Percentiles rank a stretch among this genome's conserved stretches.
Evolutionary conservation across 2,797 vertebrate species (phyloP).

Genomic region (Sarcoramphus papa): DNA sequence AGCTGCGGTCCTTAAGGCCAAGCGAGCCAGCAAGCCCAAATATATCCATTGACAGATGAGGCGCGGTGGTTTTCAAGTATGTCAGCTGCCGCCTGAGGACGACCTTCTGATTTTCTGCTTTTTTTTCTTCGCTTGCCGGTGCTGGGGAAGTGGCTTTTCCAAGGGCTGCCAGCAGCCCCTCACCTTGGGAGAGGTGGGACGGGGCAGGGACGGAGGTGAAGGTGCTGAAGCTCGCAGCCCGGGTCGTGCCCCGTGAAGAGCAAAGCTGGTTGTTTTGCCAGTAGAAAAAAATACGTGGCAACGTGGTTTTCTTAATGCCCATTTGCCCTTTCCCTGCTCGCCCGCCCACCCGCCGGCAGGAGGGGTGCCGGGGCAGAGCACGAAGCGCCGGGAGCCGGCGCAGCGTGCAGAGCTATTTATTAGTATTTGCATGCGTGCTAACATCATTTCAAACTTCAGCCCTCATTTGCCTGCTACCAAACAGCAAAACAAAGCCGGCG

Average conservation of each 20-base stretch:
- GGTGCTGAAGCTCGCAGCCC: not conserved
- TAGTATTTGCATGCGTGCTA: not conserved
- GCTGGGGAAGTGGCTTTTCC: not conserved
- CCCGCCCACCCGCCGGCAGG: not conserved
- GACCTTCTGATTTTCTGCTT: not conserved
- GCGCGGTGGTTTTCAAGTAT: rapidly evolving
- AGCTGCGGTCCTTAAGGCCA: rapidly evolving
- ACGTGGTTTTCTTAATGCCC: rapidly evolving
- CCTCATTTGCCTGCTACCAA: not conserved
- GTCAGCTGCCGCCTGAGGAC: rapidly evolving
- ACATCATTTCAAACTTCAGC: constrained; percentile 5
- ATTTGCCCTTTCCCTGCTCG: not conserved
- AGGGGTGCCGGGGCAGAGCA: not conserved
- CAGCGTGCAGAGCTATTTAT: not conserved
- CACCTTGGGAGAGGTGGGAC: rapidly evolving
- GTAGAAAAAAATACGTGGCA: rapidly evolving
- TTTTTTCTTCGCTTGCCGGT: not conserved
- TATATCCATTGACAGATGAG: rapidly evolving
- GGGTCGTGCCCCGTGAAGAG: rapidly evolving
- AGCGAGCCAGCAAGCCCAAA: not conserved
- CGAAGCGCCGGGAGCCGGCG: rapidly evolving
- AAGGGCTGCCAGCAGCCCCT: not conserved
- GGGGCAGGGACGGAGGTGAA: not conserved
- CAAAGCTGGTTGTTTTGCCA: not conserved
- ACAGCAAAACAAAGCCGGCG: not conserved